Evolutionary conservation across 2,888 invertebrate genomes (phyloP), one percentile per base, ranked within the genome.

Genomic region (Drosophila prostipennis): DNA sequence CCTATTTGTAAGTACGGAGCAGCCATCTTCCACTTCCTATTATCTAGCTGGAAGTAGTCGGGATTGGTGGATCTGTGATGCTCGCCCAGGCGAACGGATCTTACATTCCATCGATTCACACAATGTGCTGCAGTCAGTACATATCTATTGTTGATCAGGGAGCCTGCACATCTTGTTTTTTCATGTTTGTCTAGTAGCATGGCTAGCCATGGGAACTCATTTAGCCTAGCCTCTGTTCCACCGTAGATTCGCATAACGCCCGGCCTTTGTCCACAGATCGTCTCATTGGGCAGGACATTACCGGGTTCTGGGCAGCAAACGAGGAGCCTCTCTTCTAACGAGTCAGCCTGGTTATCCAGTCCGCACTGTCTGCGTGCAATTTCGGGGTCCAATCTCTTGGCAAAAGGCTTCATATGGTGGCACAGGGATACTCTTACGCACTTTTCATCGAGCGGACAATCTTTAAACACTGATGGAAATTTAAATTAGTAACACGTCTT

Each of bases 171-270:
- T 11, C 0, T 5, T 19, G 13, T 6, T 13, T 13, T 13, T 3
- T 0, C 3, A 1, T 13, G 1, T 3, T 1, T 5, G 42, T 42
- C 19, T 6, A 42, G 42, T 6, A 42, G 19, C 19, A 23, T 5
- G 19, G 42, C 42, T 13, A 42, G 13, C 42, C 42, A 42, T 16
- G 42, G 40, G 2, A 40, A 16, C 40, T 40, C 40, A 5, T 40
- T 40, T 2, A 2, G 16, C 5, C 5, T 1, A 40, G 40, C 40
- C 16, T 19, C 2, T 10, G 2, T 10, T 14, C 40, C 40, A 10
- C 10, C 10, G 6, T 0, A 8, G 11, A 40, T 16, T 16, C 16
- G 14, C 8, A 8, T 0, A 5, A 4, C 4, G 2, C 2, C 1
- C 16, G 16, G 10, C 14, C 5, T 10, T 16, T 10, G 10, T 40